A percentile compares a stretch with the other conserved stretches of the same genome.
phyloP scores from a whole-genome alignment of 2,797 vertebrate species.

The Melanotaenia pygmaea region DNA sequence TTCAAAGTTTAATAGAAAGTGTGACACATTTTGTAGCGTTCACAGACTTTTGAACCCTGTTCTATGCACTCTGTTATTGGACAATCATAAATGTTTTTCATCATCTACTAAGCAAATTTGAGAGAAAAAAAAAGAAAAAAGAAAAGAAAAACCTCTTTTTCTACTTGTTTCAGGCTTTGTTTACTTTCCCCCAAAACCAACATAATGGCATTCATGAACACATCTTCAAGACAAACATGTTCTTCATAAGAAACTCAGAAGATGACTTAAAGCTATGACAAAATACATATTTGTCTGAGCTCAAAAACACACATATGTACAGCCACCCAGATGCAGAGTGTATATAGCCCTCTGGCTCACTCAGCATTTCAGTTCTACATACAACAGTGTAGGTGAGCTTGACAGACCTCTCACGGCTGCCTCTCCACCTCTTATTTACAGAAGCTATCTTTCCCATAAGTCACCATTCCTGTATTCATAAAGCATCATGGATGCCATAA shows the following conservation, averaged over 20 bases:
- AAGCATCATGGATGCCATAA: slow-evolving; percentile 85
- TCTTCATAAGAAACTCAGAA: background rate
- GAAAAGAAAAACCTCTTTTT: background rate
- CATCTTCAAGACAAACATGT: background rate
- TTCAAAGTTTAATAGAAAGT: background rate
- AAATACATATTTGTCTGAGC: background rate
- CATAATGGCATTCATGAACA: background rate
- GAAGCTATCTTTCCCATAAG: slow-evolving; percentile 91
- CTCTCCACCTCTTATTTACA: slow-evolving; percentile 88
- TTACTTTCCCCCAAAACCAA: background rate
- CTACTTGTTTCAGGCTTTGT: background rate
- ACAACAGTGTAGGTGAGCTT: slow-evolving; percentile 74
- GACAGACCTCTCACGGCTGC: slow-evolving; percentile 63
- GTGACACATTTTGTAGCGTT: background rate
- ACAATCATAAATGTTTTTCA: background rate
- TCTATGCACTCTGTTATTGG: background rate
- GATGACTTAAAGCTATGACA: background rate
- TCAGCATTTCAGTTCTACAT: slow-evolving; percentile 51
- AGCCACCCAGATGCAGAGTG: slow-evolving; percentile 1
- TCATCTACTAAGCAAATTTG: background rate
- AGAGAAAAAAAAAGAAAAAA: background rate
- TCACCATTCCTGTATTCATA: slow-evolving; percentile 98
- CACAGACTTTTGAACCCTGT: background rate
- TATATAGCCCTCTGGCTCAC: slow-evolving; percentile 19
- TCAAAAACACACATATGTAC: slow-evolving; percentile 6